A percentile compares a stretch with the other conserved stretches of the same genome.
Evolutionary conservation across 2,888 invertebrate species (phyloP).

Genomic region (Phymatocera aterrima): DNA sequence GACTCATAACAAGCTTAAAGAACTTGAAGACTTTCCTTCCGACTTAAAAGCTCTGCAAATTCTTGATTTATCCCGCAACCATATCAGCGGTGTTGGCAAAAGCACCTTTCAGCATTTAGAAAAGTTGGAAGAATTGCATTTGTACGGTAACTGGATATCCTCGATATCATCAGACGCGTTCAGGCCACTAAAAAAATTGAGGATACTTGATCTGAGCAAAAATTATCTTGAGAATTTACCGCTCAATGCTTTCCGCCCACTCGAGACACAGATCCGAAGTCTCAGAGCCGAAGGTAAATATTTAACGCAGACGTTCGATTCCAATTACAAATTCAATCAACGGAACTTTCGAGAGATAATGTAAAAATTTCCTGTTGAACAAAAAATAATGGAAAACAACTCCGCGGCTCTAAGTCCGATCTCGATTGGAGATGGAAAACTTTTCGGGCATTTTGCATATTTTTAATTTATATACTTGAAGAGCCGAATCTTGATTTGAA

Average conservation of each 20-base stretch:
- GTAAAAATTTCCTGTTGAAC: background rate
- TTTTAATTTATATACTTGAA: background rate
- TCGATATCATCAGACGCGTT: conserved; percentile 87
- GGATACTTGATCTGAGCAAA: conserved; percentile 86
- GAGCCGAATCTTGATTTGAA: background rate
- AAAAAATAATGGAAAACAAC: background rate
- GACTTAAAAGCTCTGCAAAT: conserved; percentile 87
- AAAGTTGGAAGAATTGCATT: conserved; percentile 85
- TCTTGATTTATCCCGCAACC: conserved; percentile 89
- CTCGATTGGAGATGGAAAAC: background rate
- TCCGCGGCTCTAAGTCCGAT: background rate
- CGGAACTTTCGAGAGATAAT: conserved; percentile 10
- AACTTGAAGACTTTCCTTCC: conserved; percentile 87
- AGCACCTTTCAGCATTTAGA: conserved; percentile 87
- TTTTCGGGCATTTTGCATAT: background rate
- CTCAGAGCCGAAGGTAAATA: conserved; percentile 87
- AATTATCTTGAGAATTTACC: conserved; percentile 91
- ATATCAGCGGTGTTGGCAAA: conserved; percentile 86
- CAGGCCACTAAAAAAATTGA: conserved; percentile 84
- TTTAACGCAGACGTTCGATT: conserved; percentile 11
- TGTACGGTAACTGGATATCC: conserved; percentile 90
- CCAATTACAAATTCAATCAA: background rate
- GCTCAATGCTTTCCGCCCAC: conserved; percentile 84
- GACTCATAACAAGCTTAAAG: conserved; percentile 88
- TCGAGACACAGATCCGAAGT: conserved; percentile 89